A percentile compares a stretch with the other conserved stretches of the same genome.
Conservation (phyloP, 1,140 invertebrate species). For the Pseudomyrmex sp. region DNA sequence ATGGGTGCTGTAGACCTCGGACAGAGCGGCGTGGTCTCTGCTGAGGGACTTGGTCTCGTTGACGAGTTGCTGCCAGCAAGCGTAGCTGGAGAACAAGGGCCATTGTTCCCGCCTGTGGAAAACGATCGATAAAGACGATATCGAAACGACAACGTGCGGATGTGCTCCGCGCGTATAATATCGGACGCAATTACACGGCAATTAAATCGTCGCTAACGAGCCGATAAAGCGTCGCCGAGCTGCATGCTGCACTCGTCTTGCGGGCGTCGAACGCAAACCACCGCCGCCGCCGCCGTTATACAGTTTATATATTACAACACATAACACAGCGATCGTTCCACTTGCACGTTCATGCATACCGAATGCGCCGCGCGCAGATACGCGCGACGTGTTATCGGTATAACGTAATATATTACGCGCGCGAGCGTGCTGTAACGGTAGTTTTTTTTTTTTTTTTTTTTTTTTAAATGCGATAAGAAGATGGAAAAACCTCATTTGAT, state of each 20-base stretch:
- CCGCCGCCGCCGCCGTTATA: too few relatives aligned
- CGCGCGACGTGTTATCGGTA: slow-evolving; percentile 1
- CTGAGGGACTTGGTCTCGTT: slow-evolving; percentile 94
- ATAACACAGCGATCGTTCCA: slow-evolving; percentile 26
- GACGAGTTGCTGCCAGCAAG: slow-evolving; percentile 96
- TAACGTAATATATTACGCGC: slow-evolving; percentile 16
- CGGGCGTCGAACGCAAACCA: neutral
- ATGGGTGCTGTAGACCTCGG: slow-evolving; percentile 95
- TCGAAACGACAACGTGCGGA: neutral
- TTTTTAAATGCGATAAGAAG: too few relatives aligned
- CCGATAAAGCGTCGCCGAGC: slow-evolving; percentile 21
- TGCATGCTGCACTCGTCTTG: neutral
- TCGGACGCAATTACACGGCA: slow-evolving; percentile 31
- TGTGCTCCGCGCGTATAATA: neutral
- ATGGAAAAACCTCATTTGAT: too few relatives aligned
- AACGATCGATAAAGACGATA: slow-evolving; percentile 42
- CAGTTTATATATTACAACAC: too few relatives aligned
- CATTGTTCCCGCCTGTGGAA: slow-evolving; percentile 94
- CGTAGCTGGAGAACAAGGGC: slow-evolving; percentile 95
- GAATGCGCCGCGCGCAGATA: neutral
- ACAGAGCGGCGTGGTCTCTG: slow-evolving; percentile 94
- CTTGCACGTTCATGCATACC: slow-evolving; percentile 15
- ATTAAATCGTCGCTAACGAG: slow-evolving; percentile 36
- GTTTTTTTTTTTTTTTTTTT: too few relatives aligned
- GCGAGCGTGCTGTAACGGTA: neutral